phyloP scores from a whole-genome alignment of 2,888 invertebrate genomes.

The Agrochola lota region DNA sequence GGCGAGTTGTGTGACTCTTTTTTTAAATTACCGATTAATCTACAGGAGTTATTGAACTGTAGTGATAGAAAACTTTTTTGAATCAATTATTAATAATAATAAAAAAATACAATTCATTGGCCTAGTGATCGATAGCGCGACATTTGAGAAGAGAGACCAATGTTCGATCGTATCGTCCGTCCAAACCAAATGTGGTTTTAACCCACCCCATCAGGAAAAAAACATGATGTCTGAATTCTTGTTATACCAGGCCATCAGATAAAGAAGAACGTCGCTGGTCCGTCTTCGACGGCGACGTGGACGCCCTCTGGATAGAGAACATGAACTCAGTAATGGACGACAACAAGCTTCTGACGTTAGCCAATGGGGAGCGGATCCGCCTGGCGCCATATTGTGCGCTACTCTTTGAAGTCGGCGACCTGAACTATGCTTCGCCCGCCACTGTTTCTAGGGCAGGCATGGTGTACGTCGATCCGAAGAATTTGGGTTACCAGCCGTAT shows the following conservation, averaged over 20 bases:
- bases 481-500: slow-evolving; percentile 95
- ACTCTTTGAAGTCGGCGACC: slow-evolving; percentile 97
- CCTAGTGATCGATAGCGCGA: no score
- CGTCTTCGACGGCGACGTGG: slow-evolving; percentile 98
- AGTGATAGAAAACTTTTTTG: not conserved
- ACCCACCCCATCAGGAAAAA: not conserved
- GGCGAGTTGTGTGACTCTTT: no score
- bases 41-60: not conserved
- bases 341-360: slow-evolving; percentile 96
- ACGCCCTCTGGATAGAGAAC: slow-evolving; percentile 98
- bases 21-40: not conserved
- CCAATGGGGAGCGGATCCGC: slow-evolving; percentile 97
- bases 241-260: slow-evolving; percentile 91
- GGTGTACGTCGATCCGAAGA: slow-evolving; percentile 98
- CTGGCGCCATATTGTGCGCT: slow-evolving; percentile 95
- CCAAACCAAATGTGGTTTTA: not conserved
- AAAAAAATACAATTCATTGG: no score
- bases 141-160: not conserved
- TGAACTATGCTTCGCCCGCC: slow-evolving; percentile 97
- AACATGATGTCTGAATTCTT: not conserved
- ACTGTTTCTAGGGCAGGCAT: slow-evolving; percentile 98
- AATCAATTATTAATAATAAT: not conserved
- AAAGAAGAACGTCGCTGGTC: slow-evolving; percentile 95
- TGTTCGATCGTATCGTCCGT: no score
- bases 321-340: slow-evolving; percentile 99